Evolutionary conservation across 2,888 invertebrate genomes (phyloP).

Genomic region (Lamproptera curius): DNA sequence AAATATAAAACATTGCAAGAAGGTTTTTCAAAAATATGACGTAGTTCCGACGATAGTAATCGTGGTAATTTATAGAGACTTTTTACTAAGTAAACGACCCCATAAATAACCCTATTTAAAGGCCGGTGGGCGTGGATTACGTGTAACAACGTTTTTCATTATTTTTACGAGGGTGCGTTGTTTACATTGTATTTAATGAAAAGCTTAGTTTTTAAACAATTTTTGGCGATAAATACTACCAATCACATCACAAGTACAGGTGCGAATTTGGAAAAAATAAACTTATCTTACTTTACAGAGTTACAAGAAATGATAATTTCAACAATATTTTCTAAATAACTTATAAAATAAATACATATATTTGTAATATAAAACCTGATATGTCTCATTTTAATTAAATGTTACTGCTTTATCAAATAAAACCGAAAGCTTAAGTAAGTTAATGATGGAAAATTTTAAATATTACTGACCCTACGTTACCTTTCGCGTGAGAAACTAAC

Average conservation of each 20-base stretch:
- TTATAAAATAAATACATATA: background rate
- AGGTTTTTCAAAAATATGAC: background rate
- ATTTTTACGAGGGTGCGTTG: conserved; percentile 16
- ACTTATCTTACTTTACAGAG: background rate
- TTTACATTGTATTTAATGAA: conserved; percentile 18
- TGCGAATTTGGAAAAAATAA: background rate
- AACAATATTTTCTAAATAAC: background rate
- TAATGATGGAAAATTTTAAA: conserved; percentile 10
- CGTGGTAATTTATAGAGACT: conserved; percentile 25
- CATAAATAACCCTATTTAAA: conserved; percentile 25
- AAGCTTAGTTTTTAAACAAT: no score
- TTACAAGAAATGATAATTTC: background rate
- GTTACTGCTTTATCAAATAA: background rate
- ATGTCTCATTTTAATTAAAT: background rate
- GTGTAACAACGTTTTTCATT: conserved; percentile 13
- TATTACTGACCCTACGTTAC: conserved; percentile 31
- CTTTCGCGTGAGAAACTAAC: conserved; percentile 41
- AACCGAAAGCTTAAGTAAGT: background rate
- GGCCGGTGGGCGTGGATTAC: conserved; percentile 15
- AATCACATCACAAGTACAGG: no score
- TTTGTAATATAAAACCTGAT: background rate
- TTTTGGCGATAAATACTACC: no score
- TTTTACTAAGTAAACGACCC: conserved; percentile 25
- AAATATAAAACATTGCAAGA: no score
- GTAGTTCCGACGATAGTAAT: conserved; percentile 22